Evolutionary conservation across 2,797 vertebrate species (phyloP).

Genomic region (Prionace glauca): DNA sequence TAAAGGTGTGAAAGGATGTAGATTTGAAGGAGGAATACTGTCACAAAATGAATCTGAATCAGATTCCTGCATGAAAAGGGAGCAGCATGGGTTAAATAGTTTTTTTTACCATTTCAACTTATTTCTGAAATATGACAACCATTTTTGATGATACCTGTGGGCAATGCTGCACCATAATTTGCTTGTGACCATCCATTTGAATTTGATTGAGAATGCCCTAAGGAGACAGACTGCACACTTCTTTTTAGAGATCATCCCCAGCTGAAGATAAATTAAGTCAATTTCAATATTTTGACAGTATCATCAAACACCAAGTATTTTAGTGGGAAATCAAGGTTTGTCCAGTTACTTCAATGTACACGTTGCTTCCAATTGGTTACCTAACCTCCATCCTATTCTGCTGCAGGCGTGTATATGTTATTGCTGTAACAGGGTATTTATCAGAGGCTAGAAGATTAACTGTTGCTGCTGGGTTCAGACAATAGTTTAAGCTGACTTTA

Average conservation of each 20-base stretch:
- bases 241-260: neutral
- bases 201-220: neutral
- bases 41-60: neutral
- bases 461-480: neutral
- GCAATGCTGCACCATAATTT: neutral
- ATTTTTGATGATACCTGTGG: conserved; percentile 13
- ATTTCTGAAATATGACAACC: neutral
- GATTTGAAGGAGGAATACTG: neutral
- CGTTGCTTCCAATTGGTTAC: neutral
- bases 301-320: neutral
- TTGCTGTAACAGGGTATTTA: neutral
- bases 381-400: neutral
- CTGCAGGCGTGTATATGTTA: neutral
- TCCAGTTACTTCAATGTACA: neutral
- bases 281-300: conserved; percentile 3
- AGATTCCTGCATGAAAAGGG: neutral
- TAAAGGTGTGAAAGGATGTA: neutral
- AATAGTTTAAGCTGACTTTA: neutral
- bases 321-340: neutral
- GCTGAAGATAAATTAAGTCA: neutral
- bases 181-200: conserved; percentile 27
- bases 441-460: neutral
- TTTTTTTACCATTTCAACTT: neutral
- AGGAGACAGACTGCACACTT: neutral
- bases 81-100: neutral